Base-by-base conservation (phyloP, 2,113 vertebrate species). In the Thamnaconus septentrionalis region DNA sequence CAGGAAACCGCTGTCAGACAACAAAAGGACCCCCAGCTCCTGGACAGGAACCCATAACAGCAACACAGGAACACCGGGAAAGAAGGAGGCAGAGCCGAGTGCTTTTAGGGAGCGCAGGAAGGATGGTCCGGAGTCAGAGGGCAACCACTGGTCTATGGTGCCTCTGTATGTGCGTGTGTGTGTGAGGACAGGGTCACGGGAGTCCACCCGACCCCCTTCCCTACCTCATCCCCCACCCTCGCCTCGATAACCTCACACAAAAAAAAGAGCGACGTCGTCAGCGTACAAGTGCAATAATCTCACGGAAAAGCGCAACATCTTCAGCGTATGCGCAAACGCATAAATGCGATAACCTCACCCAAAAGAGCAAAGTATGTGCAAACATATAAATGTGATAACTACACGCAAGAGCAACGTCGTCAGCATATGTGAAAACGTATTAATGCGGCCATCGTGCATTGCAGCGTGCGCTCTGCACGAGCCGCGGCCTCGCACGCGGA, bases 21-120 rank as follows among this genome's bases (percentile, higher is more conserved):
- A 86, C 82, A 89, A 89, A 72, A 80, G 78, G 73, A 72, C 58
- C 67, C 66, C 71, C 58, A 73, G 83, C 76, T 68, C 69, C 78
- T 64, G 57, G 66, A 84, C 78, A 86, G 85, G 81, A 90, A 91
- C 80, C 86, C 86, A 88, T 76, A 91, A 91, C 87, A 91, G 80
- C 76, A 87, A 88, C 72, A 86, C 81, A 91, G 85, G 78, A 90
- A 88, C 79, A 84, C 57, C 11, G 41, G 42, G 59, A 79, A 55
- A 80, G 69, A 61, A 64, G 40, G 18, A 55, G 62, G 59, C 77
- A 52, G 55, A 76, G 67, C 64, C 75, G 79, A 84, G 79, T 80
- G 83, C 74, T 79, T 73, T 53, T n/a, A n/a, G 66, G 66, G 66
- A 60, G 67, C 56, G 52, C 48, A 59, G 71, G 71, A 87, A 39